phyloP scores from a whole-genome alignment of 2,113 vertebrate genomes.

The Scophthalmus maximus region DNA sequence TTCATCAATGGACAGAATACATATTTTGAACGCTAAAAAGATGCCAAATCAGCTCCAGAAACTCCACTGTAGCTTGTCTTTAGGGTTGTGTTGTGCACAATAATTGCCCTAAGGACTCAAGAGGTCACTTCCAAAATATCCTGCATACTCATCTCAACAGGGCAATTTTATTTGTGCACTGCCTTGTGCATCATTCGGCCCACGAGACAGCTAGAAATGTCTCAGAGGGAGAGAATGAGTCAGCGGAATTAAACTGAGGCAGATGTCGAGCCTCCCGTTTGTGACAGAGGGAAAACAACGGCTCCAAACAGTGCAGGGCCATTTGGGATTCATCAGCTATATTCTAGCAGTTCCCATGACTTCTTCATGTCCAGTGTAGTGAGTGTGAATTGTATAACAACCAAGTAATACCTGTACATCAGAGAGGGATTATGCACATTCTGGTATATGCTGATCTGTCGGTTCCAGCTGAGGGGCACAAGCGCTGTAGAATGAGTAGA shows the following conservation, averaged over 20 bases:
- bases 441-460: too few species aligned
- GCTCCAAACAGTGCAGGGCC: conserved; percentile 15
- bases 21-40: too few species aligned
- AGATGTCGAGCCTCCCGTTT: conserved; percentile 29
- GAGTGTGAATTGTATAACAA: too few species aligned
- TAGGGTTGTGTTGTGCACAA: background rate
- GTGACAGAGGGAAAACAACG: conserved; percentile 28
- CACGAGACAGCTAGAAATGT: conserved; percentile 39
- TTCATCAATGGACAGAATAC: too few species aligned
- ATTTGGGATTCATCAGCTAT: conserved; percentile 5
- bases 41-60: too few species aligned
- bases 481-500: too few species aligned
- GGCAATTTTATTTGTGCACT: conserved; percentile 15
- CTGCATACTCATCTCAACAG: background rate
- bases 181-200: conserved; percentile 31
- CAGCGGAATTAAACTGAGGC: conserved; percentile 51
- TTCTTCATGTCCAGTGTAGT: background rate
- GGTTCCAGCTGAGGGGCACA: too few species aligned
- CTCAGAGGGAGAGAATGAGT: conserved; percentile 42
- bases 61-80: background rate
- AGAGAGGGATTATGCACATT: too few species aligned
- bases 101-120: background rate
- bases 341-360: conserved; percentile 15
- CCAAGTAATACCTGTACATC: too few species aligned
- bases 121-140: background rate